Conservation (phyloP, 2,888 invertebrate genomes). For the Dorcus hopei region DNA sequence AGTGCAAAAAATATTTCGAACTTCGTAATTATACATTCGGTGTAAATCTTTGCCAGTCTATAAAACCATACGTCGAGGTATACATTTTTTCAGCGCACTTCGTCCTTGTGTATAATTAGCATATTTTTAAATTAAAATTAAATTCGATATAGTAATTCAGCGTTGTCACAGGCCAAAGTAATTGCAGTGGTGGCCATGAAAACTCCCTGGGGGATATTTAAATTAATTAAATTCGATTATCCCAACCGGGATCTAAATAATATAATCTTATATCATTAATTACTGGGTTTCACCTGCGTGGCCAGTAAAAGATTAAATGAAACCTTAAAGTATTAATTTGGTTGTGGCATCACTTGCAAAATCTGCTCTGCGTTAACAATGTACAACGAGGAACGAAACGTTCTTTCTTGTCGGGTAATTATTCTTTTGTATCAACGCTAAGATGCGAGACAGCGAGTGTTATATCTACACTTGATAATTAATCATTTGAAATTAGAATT, state of each 20-base stretch:
- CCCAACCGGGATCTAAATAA: conserved; percentile 31
- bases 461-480: conserved; percentile 32
- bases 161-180: conserved; percentile 13
- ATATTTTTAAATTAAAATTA: conserved; percentile 1
- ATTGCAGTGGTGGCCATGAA: neutral
- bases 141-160: conserved; percentile 14
- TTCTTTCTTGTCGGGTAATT: too few relatives aligned
- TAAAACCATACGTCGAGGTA: too few relatives aligned
- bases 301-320: conserved; percentile 7
- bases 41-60: too few relatives aligned
- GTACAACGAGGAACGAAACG: too few relatives aligned
- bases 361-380: too few relatives aligned
- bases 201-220: conserved; percentile 27
- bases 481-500: conserved; percentile 43
- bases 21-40: neutral
- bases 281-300: conserved; percentile 28
- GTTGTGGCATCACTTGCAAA: too few relatives aligned
- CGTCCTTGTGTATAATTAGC: too few relatives aligned
- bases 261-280: conserved; percentile 28
- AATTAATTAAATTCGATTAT: conserved; percentile 31
- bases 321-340: too few relatives aligned
- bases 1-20: neutral
- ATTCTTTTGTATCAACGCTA: neutral
- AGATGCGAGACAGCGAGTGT: conserved; percentile 26
- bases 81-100: too few relatives aligned